These are phyloP conservation scores for Noctuana brunneofusca DNA, from an alignment of 2,888 invertebrate species.

Conservation along the genomic window DNA sequence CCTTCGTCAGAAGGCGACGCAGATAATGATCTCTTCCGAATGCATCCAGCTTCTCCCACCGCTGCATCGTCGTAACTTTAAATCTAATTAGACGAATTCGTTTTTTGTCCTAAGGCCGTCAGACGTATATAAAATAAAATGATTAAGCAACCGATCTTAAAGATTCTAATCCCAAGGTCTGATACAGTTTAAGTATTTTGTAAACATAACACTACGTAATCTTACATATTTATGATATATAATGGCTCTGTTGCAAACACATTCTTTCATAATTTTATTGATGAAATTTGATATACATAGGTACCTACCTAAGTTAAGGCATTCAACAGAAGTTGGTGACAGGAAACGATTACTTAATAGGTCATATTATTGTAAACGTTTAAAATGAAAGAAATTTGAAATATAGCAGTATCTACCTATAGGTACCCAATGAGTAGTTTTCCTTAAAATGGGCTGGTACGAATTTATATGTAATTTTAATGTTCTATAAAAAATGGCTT, in stretches of 20 bases:
- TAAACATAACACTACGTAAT: slow-evolving; percentile 7
- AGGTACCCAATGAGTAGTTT: no score
- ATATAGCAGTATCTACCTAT: no score
- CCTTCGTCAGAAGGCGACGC: slow-evolving; percentile 48
- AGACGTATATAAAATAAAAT: not conserved
- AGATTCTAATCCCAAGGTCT: not conserved
- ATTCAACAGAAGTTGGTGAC: not conserved
- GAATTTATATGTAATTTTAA: no score
- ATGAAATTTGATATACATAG: slow-evolving; percentile 8
- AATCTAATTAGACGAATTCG: slow-evolving; percentile 26
- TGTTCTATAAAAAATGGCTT: no score
- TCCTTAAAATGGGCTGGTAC: no score
- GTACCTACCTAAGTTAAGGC: not conserved
- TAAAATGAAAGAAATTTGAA: not conserved
- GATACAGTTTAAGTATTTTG: not conserved
- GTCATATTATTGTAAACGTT: not conserved
- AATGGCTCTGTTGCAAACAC: not conserved
- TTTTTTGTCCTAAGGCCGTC: slow-evolving; percentile 21
- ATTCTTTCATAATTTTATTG: slow-evolving; percentile 7
- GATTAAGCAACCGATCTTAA: not conserved
- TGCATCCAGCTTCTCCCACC: slow-evolving; percentile 35
- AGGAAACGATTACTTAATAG: slow-evolving; percentile 1
- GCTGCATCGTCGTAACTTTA: slow-evolving; percentile 13
- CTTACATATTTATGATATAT: slow-evolving; percentile 8
- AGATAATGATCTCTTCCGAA: slow-evolving; percentile 64